Evolutionary conservation across 2,113 vertebrate genomes (phyloP).

Genomic region (Silurus meridionalis): DNA sequence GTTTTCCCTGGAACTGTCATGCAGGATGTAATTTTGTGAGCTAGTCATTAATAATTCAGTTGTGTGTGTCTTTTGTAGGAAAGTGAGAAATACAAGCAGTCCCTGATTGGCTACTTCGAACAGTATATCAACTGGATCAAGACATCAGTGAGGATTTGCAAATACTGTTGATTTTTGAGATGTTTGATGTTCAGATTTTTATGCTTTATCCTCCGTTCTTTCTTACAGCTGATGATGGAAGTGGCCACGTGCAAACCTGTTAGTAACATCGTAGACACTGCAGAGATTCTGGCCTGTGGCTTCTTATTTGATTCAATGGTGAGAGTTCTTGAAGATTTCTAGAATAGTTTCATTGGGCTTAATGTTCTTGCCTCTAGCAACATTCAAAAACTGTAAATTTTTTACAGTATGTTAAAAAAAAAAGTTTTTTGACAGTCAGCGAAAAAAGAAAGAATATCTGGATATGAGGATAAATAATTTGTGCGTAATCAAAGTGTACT

Average conservation of each 20-base stretch:
- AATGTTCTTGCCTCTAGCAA: not conserved
- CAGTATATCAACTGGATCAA: conserved; percentile 87
- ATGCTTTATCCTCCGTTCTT: not conserved
- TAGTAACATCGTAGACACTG: conserved; percentile 86
- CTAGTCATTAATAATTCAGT: not conserved
- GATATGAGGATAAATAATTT: not conserved
- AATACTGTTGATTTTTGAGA: not conserved
- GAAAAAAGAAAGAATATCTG: not conserved
- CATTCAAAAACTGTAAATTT: not conserved
- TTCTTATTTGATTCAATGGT: conserved; percentile 89
- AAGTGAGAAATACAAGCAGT: conserved; percentile 78
- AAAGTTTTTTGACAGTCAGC: too few relatives aligned
- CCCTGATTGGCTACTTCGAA: conserved; percentile 82
- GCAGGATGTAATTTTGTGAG: not conserved
- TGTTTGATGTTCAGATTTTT: not conserved
- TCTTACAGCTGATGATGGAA: conserved; percentile 78
- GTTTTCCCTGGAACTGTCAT: not conserved
- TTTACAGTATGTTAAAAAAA: not conserved
- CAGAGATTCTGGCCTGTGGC: conserved; percentile 84
- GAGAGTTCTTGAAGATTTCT: conserved; percentile 47
- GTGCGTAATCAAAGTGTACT: not conserved
- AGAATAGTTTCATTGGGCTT: too few relatives aligned
- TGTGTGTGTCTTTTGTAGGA: conserved; percentile 72
- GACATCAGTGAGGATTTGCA: conserved; percentile 79
- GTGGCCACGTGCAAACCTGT: conserved; percentile 89